A percentile compares a stretch with the other conserved stretches of the same genome.
Evolutionary conservation across 2,797 vertebrate genomes (phyloP).

Genomic region (Cetoscarus ocellatus): DNA sequence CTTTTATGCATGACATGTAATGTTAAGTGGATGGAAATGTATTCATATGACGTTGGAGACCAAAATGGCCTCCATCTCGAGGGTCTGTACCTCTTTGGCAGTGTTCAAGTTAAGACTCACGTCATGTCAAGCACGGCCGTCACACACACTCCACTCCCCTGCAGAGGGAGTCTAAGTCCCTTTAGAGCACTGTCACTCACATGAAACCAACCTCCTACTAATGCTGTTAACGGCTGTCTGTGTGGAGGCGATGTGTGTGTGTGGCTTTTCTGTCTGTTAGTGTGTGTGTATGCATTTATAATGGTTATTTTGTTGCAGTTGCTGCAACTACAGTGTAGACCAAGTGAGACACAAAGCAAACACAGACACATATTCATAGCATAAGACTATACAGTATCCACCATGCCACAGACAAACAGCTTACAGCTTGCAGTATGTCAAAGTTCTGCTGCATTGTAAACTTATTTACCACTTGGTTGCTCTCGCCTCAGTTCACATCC

Average conservation of each 20-base stretch:
- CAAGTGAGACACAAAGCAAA: slow-evolving; percentile 3
- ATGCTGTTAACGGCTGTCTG: slow-evolving; percentile 15
- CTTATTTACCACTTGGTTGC: slow-evolving; percentile 34
- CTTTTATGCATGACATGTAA: slow-evolving; percentile 65
- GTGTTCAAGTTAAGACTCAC: slow-evolving; percentile 37
- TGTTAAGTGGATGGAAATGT: slow-evolving; percentile 70
- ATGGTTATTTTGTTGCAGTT: no score
- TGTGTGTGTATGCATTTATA: background rate
- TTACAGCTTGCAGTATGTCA: slow-evolving; percentile 24
- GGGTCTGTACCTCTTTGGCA: slow-evolving; percentile 26
- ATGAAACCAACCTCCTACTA: slow-evolving; percentile 20
- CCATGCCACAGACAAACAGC: slow-evolving; percentile 32
- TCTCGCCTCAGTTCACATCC: slow-evolving; percentile 23
- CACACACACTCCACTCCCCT: slow-evolving; percentile 27
- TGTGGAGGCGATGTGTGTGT: background rate
- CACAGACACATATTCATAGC: slow-evolving; percentile 9
- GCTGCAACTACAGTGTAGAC: background rate
- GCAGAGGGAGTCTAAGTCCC: background rate
- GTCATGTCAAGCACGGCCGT: slow-evolving; percentile 23
- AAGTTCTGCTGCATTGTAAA: slow-evolving; percentile 19
- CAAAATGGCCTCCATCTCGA: slow-evolving; percentile 55
- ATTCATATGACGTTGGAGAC: slow-evolving; percentile 53
- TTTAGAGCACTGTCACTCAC: slow-evolving; percentile 41
- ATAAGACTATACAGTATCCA: slow-evolving; percentile 21
- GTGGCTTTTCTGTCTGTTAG: background rate